A percentile compares a stretch with the other conserved stretches of the same genome.
Evolutionary conservation across 1,140 invertebrate genomes (phyloP).

Genomic region (Plodia interpunctella): DNA sequence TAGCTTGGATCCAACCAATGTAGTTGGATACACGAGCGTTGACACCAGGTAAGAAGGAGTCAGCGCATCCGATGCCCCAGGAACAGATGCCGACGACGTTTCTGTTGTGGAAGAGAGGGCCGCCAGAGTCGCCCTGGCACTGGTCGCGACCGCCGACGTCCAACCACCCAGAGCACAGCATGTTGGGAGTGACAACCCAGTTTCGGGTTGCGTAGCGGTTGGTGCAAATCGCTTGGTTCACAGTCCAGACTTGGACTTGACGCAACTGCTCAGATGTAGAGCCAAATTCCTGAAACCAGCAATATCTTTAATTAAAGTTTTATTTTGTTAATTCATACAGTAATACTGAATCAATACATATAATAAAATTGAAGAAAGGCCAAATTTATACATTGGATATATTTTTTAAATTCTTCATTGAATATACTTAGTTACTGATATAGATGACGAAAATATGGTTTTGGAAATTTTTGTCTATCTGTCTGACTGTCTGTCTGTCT

Average conservation of each 20-base stretch:
- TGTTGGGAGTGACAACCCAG: slow-evolving; percentile 25
- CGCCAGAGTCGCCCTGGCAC: slow-evolving; percentile 30
- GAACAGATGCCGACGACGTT: slow-evolving; percentile 75
- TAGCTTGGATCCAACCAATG: slow-evolving; percentile 28
- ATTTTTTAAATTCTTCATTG: too few species aligned
- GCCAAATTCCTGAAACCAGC: not conserved
- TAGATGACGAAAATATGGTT: too few species aligned
- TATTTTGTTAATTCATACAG: too few species aligned
- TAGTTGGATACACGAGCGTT: slow-evolving; percentile 62
- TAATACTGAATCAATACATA: too few species aligned
- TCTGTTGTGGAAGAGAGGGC: slow-evolving; percentile 71
- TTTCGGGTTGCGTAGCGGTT: slow-evolving; percentile 18
- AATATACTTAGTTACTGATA: too few species aligned
- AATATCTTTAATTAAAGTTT: not conserved
- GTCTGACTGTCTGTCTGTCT: too few species aligned
- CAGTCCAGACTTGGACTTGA: slow-evolving; percentile 31
- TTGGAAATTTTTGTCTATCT: too few species aligned
- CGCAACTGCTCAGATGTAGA: slow-evolving; percentile 28
- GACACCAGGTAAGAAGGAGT: slow-evolving; percentile 64
- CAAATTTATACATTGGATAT: too few species aligned
- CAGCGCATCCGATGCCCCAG: slow-evolving; percentile 76
- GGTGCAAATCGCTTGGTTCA: slow-evolving; percentile 29
- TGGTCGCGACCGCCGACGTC: slow-evolving; percentile 24
- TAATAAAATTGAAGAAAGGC: too few species aligned
- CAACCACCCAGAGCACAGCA: slow-evolving; percentile 27